Conservation (phyloP, 2,888 invertebrate genomes). For the Mimumesa dahlbomi region DNA sequence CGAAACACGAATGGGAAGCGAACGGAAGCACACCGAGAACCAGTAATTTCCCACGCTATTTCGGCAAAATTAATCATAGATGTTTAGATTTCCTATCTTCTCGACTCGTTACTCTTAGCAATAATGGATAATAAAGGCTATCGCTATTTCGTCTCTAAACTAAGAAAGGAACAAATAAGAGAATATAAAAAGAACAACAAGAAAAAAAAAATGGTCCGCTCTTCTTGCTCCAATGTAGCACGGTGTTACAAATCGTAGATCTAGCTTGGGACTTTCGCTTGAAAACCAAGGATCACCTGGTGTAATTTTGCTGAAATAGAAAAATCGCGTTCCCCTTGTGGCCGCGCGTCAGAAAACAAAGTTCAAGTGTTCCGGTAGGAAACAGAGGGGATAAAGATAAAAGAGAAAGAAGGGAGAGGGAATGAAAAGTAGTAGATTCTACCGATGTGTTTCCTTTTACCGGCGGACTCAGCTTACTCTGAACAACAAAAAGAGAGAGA, state of each 20-base stretch:
- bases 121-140: constrained; percentile 34
- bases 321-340: constrained; percentile 3
- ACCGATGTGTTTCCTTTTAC: not conserved
- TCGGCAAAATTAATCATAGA: constrained; percentile 51
- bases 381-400: not conserved
- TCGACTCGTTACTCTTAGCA: constrained; percentile 38
- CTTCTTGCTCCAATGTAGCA: constrained; percentile 2
- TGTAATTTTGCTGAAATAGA: constrained; percentile 45
- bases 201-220: not conserved
- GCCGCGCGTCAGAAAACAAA: not conserved
- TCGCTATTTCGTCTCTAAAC: constrained; percentile 8
- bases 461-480: not conserved
- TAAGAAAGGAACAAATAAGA: not conserved
- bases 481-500: too few species aligned
- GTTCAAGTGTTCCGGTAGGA: not conserved
- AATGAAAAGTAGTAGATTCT: not conserved
- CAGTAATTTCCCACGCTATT: constrained; percentile 30
- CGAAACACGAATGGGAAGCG: not conserved
- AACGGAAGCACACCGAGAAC: not conserved
- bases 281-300: not conserved
- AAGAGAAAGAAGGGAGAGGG: not conserved
- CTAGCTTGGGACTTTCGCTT: constrained; percentile 11
- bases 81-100: constrained; percentile 29
- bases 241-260: not conserved
- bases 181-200: not conserved